Conservation (phyloP, 2,113 vertebrate genomes). For the Dromaius novaehollandiae region DNA sequence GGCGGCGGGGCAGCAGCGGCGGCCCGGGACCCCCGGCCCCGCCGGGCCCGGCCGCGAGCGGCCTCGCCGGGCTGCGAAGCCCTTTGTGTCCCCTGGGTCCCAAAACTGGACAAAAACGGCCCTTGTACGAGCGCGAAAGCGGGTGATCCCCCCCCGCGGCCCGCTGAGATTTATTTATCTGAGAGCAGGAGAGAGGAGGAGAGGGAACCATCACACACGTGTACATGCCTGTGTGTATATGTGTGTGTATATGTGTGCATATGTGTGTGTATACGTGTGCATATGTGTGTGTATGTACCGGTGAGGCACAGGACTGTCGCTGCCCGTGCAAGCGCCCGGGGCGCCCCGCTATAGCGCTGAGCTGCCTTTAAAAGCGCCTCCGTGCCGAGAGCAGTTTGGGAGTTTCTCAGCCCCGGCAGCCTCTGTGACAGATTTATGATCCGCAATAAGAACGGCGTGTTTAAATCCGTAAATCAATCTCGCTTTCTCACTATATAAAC, state of each 20-base stretch:
- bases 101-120: not conserved
- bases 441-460: constrained; percentile 84
- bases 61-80: too few species aligned
- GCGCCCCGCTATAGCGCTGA: not conserved
- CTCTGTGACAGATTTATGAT: constrained; percentile 91
- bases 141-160: too few species aligned
- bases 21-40: too few species aligned
- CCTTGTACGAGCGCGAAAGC: not conserved
- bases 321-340: not conserved
- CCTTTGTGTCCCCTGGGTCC: not conserved
- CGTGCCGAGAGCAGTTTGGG: constrained; percentile 45
- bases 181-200: too few species aligned
- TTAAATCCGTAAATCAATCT: constrained; percentile 90
- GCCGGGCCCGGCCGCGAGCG: not conserved
- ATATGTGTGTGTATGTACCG: rapidly evolving
- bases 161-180: rapidly evolving
- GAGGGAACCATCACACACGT: not conserved
- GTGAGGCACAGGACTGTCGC: not conserved
- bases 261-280: rapidly evolving
- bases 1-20: too few species aligned
- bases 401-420: constrained; percentile 72
- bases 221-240: too few species aligned
- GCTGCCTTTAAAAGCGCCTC: not conserved
- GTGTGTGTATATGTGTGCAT: not conserved
- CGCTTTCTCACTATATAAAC: constrained; percentile 79